Conservation (phyloP, 2,888 invertebrate genomes). For the Zaprionus bogoriensis region DNA sequence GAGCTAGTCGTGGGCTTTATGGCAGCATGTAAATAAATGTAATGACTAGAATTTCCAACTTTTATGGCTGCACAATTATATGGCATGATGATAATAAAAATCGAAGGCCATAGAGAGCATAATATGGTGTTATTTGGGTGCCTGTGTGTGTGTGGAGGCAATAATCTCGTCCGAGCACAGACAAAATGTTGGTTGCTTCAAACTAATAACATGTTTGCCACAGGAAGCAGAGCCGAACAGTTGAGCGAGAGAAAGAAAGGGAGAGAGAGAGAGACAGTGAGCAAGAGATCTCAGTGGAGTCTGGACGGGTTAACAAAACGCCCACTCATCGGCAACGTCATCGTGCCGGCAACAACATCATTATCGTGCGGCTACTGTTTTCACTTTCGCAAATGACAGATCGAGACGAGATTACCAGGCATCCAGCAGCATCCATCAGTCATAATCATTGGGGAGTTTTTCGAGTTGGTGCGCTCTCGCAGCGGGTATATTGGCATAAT, state of each 20-base stretch:
- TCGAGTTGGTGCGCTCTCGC: too few relatives aligned
- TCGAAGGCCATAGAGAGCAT: constrained; percentile 12
- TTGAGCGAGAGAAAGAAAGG: constrained; percentile 2
- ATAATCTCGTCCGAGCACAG: constrained; percentile 32
- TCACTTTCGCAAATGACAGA: constrained; percentile 68
- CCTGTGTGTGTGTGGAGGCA: constrained; percentile 33
- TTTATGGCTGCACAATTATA: constrained; percentile 46
- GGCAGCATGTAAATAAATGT: neutral
- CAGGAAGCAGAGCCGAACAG: constrained; percentile 55
- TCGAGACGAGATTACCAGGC: constrained; percentile 57
- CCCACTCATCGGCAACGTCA: constrained; percentile 62
- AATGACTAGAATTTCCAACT: neutral
- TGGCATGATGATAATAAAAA: constrained; percentile 56
- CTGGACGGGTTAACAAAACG: constrained; percentile 57
- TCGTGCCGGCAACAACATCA: constrained; percentile 9
- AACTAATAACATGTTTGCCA: constrained; percentile 59
- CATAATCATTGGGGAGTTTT: constrained; percentile 50
- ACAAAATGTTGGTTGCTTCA: constrained; percentile 41
- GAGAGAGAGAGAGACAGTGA: constrained; percentile 16
- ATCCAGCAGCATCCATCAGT: too few relatives aligned
- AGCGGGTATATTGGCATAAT: too few relatives aligned
- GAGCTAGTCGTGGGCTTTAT: neutral
- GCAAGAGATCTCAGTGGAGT: constrained; percentile 15
- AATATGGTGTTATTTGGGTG: constrained; percentile 2
- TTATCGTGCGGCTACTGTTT: constrained; percentile 49